phyloP scores from a whole-genome alignment of 2,888 invertebrate genomes.

The Andricus curvator region DNA sequence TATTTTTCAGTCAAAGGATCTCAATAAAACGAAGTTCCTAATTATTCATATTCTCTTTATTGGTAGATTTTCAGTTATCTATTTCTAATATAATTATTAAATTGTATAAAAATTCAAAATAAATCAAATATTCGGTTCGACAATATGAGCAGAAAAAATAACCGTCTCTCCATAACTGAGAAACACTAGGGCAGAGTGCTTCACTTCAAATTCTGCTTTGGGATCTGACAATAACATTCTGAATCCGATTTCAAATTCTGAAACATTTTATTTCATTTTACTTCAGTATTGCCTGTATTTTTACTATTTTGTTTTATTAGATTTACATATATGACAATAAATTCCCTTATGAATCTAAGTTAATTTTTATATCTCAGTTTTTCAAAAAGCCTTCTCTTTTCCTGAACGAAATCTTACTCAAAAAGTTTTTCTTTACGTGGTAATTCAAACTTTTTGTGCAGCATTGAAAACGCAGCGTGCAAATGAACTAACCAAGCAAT shows the following conservation, averaged over 20 bases:
- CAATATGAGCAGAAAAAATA: constrained; percentile 3
- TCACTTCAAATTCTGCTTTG: constrained; percentile 9
- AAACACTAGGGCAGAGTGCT: constrained; percentile 20
- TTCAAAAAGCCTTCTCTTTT: too few species aligned
- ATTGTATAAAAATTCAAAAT: background rate
- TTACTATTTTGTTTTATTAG: background rate
- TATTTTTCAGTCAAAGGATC: background rate
- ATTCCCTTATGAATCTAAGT: too few species aligned
- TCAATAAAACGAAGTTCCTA: background rate
- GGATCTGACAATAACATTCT: constrained; percentile 21
- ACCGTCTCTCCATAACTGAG: background rate
- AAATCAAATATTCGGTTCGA: background rate
- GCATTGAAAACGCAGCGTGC: background rate
- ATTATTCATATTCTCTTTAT: background rate
- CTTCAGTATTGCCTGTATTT: background rate
- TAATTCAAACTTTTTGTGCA: background rate
- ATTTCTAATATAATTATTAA: background rate
- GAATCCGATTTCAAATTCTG: background rate
- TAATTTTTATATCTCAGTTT: too few species aligned
- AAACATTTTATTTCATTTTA: constrained; percentile 13
- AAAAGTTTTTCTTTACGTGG: too few species aligned
- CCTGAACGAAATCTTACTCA: too few species aligned
- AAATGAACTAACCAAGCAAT: background rate
- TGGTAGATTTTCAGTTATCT: background rate
- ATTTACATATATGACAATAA: too few species aligned